Evolutionary conservation across 2,888 invertebrate species (phyloP).

Genomic region (Drosophila neonasuta): DNA sequence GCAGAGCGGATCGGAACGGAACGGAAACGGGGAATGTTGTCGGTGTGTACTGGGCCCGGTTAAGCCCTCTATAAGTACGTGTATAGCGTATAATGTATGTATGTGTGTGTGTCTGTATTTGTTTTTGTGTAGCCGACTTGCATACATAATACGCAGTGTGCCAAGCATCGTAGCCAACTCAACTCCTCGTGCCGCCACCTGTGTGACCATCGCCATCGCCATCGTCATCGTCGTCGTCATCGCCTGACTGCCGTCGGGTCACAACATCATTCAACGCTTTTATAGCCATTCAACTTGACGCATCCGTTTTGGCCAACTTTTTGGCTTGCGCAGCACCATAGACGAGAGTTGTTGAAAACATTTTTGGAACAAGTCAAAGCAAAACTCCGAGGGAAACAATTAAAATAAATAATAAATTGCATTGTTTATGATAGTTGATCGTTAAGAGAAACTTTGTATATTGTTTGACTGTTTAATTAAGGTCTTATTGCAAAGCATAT

Average conservation of each 20-base stretch:
- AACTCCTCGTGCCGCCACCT: not conserved
- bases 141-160: slow-evolving; percentile 68
- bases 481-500: too few species aligned
- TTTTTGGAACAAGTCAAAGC: slow-evolving; percentile 1
- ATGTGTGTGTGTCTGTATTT: slow-evolving; percentile 57
- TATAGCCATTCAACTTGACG: slow-evolving; percentile 73
- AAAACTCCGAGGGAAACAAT: not conserved
- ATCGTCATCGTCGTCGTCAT: not conserved
- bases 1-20: not conserved
- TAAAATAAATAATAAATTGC: slow-evolving; percentile 6
- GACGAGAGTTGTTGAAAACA: slow-evolving; percentile 35
- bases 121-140: slow-evolving; percentile 70
- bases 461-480: not conserved
- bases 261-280: slow-evolving; percentile 71
- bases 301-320: slow-evolving; percentile 72
- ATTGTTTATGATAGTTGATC: not conserved
- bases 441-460: not conserved
- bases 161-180: slow-evolving; percentile 13
- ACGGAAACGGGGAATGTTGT: slow-evolving; percentile 38
- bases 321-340: slow-evolving; percentile 32
- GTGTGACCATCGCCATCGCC: not conserved
- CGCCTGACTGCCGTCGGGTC: slow-evolving; percentile 34
- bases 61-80: slow-evolving; percentile 29
- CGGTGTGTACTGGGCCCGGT: slow-evolving; percentile 12
- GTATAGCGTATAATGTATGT: slow-evolving; percentile 11